A percentile compares a stretch with the other conserved stretches of the same genome.
These are phyloP conservation scores for Irena cyanogastra DNA, from an alignment of 2,113 vertebrate genomes.

Conservation along the genomic window DNA sequence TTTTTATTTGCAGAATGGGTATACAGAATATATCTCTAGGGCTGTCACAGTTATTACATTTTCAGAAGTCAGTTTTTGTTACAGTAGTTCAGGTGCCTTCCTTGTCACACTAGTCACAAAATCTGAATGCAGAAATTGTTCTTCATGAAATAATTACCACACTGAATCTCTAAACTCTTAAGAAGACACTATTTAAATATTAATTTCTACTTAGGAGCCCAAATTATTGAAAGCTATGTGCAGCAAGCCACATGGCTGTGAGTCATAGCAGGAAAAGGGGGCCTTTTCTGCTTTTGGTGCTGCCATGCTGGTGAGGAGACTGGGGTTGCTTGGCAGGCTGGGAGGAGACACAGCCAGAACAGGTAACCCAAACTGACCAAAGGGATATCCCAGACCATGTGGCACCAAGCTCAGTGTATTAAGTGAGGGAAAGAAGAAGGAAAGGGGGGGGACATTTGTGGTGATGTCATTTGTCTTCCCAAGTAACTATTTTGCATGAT, in stretches of 20 bases:
- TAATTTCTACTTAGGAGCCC: not conserved
- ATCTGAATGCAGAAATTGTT: not conserved
- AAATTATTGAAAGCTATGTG: not conserved
- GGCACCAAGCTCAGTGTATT: not conserved
- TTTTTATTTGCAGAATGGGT: not conserved
- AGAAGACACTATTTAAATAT: not conserved
- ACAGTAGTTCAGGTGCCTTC: not conserved
- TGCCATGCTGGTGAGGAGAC: not conserved
- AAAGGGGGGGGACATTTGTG: not conserved
- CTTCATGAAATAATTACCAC: not conserved
- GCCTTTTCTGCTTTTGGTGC: not conserved
- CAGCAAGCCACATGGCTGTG: not conserved
- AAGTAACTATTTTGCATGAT: not conserved
- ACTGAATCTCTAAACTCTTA: not conserved
- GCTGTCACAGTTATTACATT: not conserved
- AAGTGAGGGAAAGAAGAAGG: fast-evolving
- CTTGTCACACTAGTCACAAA: not conserved
- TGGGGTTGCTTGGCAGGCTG: fast-evolving
- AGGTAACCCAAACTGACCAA: not conserved
- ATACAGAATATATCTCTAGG: not conserved
- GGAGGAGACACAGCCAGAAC: not conserved
- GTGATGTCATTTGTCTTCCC: not conserved
- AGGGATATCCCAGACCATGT: not conserved
- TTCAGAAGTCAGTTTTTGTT: not conserved
- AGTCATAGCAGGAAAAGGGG: not conserved